phyloP scores from a whole-genome alignment of 2,888 invertebrate species.

The Pheosia tremula region DNA sequence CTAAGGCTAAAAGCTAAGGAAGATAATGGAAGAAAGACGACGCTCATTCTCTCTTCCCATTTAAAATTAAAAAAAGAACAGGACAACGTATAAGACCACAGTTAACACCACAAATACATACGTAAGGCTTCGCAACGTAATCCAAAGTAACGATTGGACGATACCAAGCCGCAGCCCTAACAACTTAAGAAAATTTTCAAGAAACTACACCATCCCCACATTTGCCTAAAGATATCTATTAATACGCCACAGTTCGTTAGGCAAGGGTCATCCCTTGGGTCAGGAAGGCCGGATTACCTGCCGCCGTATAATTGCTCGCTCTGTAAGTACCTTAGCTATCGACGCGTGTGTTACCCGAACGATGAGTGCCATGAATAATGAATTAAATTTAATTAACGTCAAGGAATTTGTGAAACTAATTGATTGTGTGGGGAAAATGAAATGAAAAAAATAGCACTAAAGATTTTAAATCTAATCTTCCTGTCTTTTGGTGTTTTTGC shows the following conservation, averaged over 20 bases:
- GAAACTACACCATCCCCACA: neutral
- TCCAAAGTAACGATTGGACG: no score
- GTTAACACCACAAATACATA: no score
- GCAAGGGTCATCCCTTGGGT: slow-evolving; percentile 66
- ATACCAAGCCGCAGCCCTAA: no score
- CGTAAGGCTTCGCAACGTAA: no score
- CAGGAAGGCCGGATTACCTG: slow-evolving; percentile 43
- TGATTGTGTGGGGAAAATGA: slow-evolving; percentile 9
- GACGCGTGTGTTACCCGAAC: neutral
- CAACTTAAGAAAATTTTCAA: neutral
- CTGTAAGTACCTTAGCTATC: slow-evolving; percentile 19
- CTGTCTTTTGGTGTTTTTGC: no score
- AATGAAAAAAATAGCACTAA: no score
- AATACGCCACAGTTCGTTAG: slow-evolving; percentile 53
- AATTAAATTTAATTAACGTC: neutral
- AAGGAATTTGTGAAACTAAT: neutral
- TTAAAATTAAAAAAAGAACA: no score
- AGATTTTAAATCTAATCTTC: no score
- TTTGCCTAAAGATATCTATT: slow-evolving; percentile 34
- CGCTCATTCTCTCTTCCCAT: no score
- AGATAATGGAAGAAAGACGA: no score
- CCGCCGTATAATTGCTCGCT: slow-evolving; percentile 53
- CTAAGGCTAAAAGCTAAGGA: no score
- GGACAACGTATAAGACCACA: no score
- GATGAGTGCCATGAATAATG: slow-evolving; percentile 1